A percentile compares a stretch with the other conserved stretches of the same genome.
Conservation (phyloP, 2,888 invertebrate species). For the Chymomyza procnemis region DNA sequence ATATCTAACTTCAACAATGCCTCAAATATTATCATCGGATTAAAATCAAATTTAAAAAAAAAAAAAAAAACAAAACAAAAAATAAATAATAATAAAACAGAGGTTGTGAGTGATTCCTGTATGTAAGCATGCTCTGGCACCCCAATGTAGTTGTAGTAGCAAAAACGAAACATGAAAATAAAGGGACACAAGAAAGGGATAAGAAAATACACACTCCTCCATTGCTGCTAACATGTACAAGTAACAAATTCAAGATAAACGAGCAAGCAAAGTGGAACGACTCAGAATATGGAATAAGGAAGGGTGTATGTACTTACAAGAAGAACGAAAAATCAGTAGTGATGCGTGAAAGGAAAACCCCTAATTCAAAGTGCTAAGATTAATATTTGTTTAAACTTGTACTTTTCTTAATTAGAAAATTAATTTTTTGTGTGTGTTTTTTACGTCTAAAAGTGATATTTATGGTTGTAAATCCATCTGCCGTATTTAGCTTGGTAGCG, state of each 20-base stretch:
- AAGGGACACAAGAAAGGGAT: not conserved
- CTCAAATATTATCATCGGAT: constrained; percentile 62
- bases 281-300: not conserved
- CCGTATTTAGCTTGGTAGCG: too few species aligned
- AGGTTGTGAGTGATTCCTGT: constrained; percentile 28
- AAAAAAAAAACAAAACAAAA: constrained; percentile 47
- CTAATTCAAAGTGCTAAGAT: not conserved
- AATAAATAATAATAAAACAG: constrained; percentile 11
- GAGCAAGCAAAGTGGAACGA: not conserved
- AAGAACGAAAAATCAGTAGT: not conserved
- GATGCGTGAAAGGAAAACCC: not conserved
- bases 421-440: too few species aligned
- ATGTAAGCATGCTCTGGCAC: not conserved
- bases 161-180: not conserved
- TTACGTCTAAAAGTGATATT: too few species aligned
- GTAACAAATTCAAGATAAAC: not conserved
- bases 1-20: constrained; percentile 53
- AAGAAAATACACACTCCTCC: not conserved
- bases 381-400: constrained; percentile 16
- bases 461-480: too few species aligned
- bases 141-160: not conserved
- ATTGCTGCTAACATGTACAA: not conserved
- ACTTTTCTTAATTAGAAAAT: too few species aligned
- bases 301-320: not conserved
- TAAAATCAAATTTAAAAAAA: constrained; percentile 51